Conservation (phyloP, 2,113 vertebrate species). For the Chaetorhynchus papuensis region DNA sequence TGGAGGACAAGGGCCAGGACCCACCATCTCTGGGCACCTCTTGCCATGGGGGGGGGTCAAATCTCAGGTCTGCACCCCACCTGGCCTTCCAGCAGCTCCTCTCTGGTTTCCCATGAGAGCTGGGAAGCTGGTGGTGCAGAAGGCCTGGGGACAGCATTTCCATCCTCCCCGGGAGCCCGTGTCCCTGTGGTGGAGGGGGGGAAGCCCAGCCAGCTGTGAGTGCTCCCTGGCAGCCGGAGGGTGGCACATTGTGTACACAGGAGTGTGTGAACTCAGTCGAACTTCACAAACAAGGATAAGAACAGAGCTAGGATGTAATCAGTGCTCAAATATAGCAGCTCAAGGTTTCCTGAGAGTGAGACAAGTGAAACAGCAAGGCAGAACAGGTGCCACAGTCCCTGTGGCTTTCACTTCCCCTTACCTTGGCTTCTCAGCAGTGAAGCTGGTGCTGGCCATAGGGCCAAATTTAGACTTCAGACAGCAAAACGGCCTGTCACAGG, state of each 20-base stretch:
- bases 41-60: fast-evolving
- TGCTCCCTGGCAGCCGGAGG: background rate
- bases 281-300: conserved; percentile 61
- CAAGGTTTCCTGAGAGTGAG: conserved; percentile 35
- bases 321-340: conserved; percentile 37
- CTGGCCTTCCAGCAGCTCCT: background rate
- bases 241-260: background rate
- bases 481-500: background rate
- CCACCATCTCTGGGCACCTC: background rate
- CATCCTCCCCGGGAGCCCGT: fast-evolving
- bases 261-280: conserved; percentile 47
- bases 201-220: background rate
- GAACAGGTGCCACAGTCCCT: conserved; percentile 9
- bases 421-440: background rate
- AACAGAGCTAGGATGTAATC: background rate
- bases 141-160: background rate
- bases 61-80: fast-evolving
- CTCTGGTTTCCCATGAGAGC: fast-evolving
- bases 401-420: background rate
- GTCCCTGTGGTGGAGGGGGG: background rate
- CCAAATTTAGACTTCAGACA: background rate
- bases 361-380: background rate
- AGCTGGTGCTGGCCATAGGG: background rate
- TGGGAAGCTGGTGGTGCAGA: background rate
- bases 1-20: background rate